Base-by-base conservation (phyloP, 2,888 invertebrate genomes). In the Parnassius mnemosyne region DNA sequence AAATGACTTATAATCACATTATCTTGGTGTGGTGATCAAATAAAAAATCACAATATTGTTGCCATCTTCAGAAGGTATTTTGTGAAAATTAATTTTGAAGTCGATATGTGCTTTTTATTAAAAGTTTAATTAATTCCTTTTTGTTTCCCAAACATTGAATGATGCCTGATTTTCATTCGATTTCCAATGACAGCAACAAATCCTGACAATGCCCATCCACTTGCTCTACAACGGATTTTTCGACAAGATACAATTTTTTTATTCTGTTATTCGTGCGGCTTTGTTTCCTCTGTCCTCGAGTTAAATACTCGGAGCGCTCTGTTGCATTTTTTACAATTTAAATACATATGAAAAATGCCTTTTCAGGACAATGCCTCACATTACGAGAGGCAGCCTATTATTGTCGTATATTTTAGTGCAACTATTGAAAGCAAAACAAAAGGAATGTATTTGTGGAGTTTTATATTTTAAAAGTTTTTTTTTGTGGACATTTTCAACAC, bases 351-450 rank as follows among this genome's bases (percentile, higher is more conserved):
- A 53, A 57, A 46, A 10, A 49, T 43, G 57, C 57, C 25, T n/a
- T 10, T 56, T 11, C 53, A 20, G 44, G 34, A 62, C 62, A 62
- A 62, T 58, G 53, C 50, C 42, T 52, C 53, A 47, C 54, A 44
- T 34, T 42, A 58, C 50, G 20, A 16, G 53, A 54, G 51, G n/a
- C 54, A 3, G 42, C 49, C 57, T 53, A 47, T 62, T 53, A 62
- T 62, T 53, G 42, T 47, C 43, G 60, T 51, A 20, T 25, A 55
- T 51, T 60, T 55, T 51, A 47, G 53, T 16, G 13, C 10, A 10
- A 13, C 44, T 46, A 62, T 58, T 58, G 49, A 62, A 51, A 62
- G 43, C 52, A 11, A n/a, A 61, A 61, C 61, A 62, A 62, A 50
- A 25, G 47, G 34, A 2, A 43, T 57, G 20, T 44, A 42, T 3